Conservation (phyloP, 2,888 invertebrate genomes). For the Calameuta filiformis region DNA sequence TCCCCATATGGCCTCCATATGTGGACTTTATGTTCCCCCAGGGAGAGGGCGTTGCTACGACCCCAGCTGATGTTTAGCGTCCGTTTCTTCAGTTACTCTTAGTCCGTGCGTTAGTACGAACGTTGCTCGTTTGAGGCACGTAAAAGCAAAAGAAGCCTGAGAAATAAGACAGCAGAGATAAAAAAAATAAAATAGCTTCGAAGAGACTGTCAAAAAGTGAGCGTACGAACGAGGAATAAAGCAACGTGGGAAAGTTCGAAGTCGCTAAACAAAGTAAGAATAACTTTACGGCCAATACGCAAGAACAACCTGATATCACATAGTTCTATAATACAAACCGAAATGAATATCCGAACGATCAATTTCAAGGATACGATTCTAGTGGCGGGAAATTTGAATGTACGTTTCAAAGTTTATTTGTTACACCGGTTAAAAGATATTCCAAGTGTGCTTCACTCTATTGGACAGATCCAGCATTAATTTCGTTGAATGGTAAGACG, state of each 20-base stretch:
- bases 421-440: not conserved
- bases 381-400: not conserved
- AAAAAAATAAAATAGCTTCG: not conserved
- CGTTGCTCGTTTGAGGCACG: not conserved
- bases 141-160: not conserved
- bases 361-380: not conserved
- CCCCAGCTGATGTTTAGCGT: slow-evolving; percentile 57
- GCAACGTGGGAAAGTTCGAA: not conserved
- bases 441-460: not conserved
- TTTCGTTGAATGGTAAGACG: not conserved
- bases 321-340: not conserved
- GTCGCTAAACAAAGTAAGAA: not conserved
- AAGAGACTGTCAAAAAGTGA: not conserved
- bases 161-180: not conserved
- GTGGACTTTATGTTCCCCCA: slow-evolving; percentile 33
- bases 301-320: not conserved
- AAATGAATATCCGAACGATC: not conserved
- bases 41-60: slow-evolving; percentile 37
- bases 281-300: not conserved
- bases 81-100: slow-evolving; percentile 54
- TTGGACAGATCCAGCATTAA: not conserved
- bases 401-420: not conserved
- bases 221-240: not conserved
- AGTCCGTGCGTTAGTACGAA: slow-evolving; percentile 44
- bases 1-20: slow-evolving; percentile 52